Evolutionary conservation across 2,888 invertebrate genomes (phyloP).

Genomic region (Drosophila merina): DNA sequence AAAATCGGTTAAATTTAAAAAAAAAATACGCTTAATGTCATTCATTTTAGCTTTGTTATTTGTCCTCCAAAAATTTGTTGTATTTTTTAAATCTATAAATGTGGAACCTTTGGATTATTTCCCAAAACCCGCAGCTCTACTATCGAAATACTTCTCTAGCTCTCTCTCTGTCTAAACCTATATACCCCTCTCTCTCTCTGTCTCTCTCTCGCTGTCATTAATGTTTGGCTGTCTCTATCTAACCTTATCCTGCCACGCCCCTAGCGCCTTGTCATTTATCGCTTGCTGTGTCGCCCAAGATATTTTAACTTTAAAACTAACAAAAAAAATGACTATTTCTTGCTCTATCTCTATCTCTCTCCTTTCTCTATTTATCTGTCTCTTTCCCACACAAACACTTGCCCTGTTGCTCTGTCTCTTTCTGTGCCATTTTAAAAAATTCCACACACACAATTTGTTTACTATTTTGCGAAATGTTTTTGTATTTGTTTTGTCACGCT

Average conservation of each 20-base stretch:
- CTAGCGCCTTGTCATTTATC: constrained; percentile 42
- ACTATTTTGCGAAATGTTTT: constrained; percentile 39
- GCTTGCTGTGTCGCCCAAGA: constrained; percentile 40
- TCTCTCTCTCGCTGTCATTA: constrained; percentile 4
- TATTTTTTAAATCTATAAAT: background rate
- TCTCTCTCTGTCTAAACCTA: constrained; percentile 4
- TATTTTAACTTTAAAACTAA: constrained; percentile 16
- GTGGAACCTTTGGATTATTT: background rate
- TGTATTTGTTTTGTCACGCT: constrained; percentile 50
- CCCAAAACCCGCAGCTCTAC: constrained; percentile 26
- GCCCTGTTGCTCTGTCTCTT: constrained; percentile 23
- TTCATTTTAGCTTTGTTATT: background rate
- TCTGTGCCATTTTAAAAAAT: constrained; percentile 17
- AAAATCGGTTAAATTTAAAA: background rate
- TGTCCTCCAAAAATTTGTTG: background rate
- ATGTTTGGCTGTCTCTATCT: constrained; percentile 21
- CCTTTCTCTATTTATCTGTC: constrained; percentile 23
- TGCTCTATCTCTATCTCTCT: constrained; percentile 6
- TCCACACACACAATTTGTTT: constrained; percentile 32
- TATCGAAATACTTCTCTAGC: constrained; percentile 18
- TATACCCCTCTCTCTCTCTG: constrained; percentile 10
- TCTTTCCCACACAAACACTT: constrained; percentile 12
- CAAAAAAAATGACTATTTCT: constrained; percentile 21
- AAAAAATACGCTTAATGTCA: background rate
- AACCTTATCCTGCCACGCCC: constrained; percentile 26